Percentiles rank a stretch among this genome's conserved stretches.
phyloP scores from a whole-genome alignment of 2,888 invertebrate species.

The Shargacucullia verbasci region DNA sequence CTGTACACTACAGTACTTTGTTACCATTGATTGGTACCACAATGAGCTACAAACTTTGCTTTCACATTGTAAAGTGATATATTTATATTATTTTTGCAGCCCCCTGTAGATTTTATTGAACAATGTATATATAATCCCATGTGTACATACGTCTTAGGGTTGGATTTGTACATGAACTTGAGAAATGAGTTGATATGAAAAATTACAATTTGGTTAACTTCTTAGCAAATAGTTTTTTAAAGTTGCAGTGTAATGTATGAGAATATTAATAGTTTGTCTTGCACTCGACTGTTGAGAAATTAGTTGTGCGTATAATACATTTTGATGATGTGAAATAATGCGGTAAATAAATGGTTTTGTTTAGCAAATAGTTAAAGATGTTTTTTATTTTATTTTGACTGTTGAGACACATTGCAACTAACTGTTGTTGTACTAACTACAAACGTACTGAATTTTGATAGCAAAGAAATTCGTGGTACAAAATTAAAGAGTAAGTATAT shows the following conservation, averaged over 20 bases:
- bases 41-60: conserved; percentile 82
- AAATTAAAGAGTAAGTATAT: too few relatives aligned
- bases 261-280: conserved; percentile 73
- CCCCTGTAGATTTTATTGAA: conserved; percentile 73
- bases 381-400: too few relatives aligned
- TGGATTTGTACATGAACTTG: conserved; percentile 56
- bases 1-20: conserved; percentile 66
- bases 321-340: conserved; percentile 32
- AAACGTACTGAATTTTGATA: too few relatives aligned
- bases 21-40: conserved; percentile 83
- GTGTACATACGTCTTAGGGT: conserved; percentile 61
- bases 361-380: conserved; percentile 3
- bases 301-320: conserved; percentile 39
- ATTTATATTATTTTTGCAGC: conserved; percentile 84
- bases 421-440: too few relatives aligned
- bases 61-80: conserved; percentile 85
- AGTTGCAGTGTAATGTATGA: conserved; percentile 53
- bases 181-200: conserved; percentile 74
- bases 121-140: conserved; percentile 76
- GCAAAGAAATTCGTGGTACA: too few relatives aligned
- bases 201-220: conserved; percentile 83
- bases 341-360: conserved; percentile 2
- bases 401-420: too few relatives aligned
- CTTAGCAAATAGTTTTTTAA: conserved; percentile 64
- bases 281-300: conserved; percentile 50